These are phyloP conservation scores for Neuroterus valhalla DNA, from an alignment of 1,140 invertebrate species.

Conservation along the genomic window DNA sequence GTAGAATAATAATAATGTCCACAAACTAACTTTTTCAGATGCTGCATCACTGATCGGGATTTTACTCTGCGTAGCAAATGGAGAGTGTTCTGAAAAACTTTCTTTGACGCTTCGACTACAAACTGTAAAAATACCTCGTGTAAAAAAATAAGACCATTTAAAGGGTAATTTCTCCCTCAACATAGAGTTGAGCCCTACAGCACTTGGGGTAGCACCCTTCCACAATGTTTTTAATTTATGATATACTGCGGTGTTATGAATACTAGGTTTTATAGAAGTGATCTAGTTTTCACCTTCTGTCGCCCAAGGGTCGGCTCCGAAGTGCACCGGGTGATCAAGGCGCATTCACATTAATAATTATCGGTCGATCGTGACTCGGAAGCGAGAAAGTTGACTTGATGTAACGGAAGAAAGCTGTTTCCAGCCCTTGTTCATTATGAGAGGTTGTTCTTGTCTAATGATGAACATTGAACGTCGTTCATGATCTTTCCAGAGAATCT, in stretches of 20 bases:
- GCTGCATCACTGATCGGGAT: too few relatives aligned
- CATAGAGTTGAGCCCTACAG: neutral
- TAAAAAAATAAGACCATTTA: neutral
- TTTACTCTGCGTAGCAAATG: too few relatives aligned
- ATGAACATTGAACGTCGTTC: too few relatives aligned
- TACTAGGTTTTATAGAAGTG: slow-evolving; percentile 39
- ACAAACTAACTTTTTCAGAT: too few relatives aligned
- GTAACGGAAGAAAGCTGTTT: slow-evolving; percentile 10
- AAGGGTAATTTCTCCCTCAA: slow-evolving; percentile 19
- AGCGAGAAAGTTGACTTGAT: slow-evolving; percentile 44
- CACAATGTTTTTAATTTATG: slow-evolving; percentile 38
- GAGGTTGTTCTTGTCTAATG: slow-evolving; percentile 16
- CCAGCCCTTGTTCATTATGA: neutral
- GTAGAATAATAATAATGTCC: too few relatives aligned
- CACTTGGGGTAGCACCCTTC: slow-evolving; percentile 23
- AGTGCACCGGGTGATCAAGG: slow-evolving; percentile 40
- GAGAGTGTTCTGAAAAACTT: slow-evolving; percentile 37
- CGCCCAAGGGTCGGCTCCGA: slow-evolving; percentile 46
- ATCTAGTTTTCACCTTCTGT: slow-evolving; percentile 51
- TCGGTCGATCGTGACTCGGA: slow-evolving; percentile 48
- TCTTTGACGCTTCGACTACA: slow-evolving; percentile 34
- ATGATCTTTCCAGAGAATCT: neutral
- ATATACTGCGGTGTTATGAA: slow-evolving; percentile 49
- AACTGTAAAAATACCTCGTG: slow-evolving; percentile 28
- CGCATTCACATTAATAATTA: slow-evolving; percentile 48